Base-by-base conservation (phyloP, 2,888 invertebrate genomes). In the Sesia bembeciformis region DNA sequence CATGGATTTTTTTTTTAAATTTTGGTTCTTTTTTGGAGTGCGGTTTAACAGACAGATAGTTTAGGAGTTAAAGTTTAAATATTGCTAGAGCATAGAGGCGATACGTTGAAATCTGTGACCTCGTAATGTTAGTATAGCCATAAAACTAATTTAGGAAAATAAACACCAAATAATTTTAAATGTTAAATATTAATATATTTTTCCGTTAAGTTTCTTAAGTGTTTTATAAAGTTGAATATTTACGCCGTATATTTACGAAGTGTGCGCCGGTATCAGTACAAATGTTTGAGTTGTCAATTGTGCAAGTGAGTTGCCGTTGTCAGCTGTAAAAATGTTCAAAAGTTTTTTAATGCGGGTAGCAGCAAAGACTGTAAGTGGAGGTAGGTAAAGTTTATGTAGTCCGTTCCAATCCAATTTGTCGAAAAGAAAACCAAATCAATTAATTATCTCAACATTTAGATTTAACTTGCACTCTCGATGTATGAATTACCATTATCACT, bases 81-180 rank as follows among this genome's bases (percentile, higher is more conserved):
- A 4, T 8, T 39, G 46, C 50, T 52, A 50, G 40, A 53, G 40
- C 42, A 52, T 57, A 55, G 49, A 53, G 49, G 52, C 52, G 40
- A 54, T 53, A 51, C 49, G 52, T 3, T 41, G 40, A 52, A 40
- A 51, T 40, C 49, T 52, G 56, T 55, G 57, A 57, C 57, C 57
- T 56, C 57, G 49, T 60, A 57, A 60, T 53, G 40, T 51, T 65
- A 66, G 68, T 60, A 60, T 68, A 65, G 69, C 68, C 59, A 64
- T 76, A 74, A 74, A 74, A 70, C 51, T 56, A 58, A 58, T 70
- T 72, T 81, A 84, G 79, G 78, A 78, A 84, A 73, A 70, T 79
- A 74, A 84, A 86, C 86, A 86, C 86, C 86, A 86, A 86, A 73
- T 85, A 84, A 77, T 72, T 74, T 76, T 83, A 81, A 76, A 69